Conservation (phyloP, 2,888 invertebrate genomes). For the Aproaerema taeniolella region DNA sequence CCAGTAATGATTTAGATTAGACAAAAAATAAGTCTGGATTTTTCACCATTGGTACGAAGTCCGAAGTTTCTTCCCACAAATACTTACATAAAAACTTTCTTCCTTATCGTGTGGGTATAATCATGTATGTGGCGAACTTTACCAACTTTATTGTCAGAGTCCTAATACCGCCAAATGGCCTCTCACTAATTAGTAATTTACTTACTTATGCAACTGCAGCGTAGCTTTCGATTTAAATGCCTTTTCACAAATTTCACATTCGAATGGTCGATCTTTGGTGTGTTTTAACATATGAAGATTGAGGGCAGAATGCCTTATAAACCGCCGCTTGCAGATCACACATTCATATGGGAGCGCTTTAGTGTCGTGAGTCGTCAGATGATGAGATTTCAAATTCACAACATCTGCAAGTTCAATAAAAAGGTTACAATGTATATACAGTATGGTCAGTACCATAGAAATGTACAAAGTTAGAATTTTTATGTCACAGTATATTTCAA, state of each 20-base stretch:
- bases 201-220: constrained; percentile 44
- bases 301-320: constrained; percentile 36
- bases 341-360: constrained; percentile 38
- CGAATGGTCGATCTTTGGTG: constrained; percentile 45
- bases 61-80: too few species aligned
- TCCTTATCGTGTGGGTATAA: background rate
- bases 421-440: background rate
- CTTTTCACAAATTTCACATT: constrained; percentile 52
- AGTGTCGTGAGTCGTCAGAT: constrained; percentile 35
- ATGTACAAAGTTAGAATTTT: background rate
- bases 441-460: background rate
- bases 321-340: constrained; percentile 44
- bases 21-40: too few species aligned
- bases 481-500: background rate
- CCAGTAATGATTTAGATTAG: too few species aligned
- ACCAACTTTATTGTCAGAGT: background rate
- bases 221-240: constrained; percentile 40
- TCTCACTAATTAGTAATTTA: too few species aligned
- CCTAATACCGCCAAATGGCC: background rate
- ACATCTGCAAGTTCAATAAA: constrained; percentile 34
- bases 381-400: constrained; percentile 35
- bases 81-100: background rate
- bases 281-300: constrained; percentile 45
- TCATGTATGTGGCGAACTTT: background rate
- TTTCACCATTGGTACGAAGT: too few species aligned